Evolutionary conservation across 2,113 vertebrate genomes (phyloP).

Genomic region (Crotalus horridus): DNA sequence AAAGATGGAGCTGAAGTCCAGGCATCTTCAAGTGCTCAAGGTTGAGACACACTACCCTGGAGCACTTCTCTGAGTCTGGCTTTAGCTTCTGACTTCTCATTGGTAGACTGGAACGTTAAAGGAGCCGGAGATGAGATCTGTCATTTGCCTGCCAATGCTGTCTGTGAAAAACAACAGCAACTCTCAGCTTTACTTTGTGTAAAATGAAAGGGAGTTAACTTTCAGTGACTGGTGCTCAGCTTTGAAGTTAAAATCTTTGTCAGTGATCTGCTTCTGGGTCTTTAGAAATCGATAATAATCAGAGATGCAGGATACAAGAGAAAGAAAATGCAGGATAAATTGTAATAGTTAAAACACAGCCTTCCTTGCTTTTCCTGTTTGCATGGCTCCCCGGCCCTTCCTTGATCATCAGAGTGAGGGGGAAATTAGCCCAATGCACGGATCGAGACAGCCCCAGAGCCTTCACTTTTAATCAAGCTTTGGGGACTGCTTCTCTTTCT

Average conservation of each 20-base stretch:
- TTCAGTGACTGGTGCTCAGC: background rate
- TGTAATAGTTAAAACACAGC: background rate
- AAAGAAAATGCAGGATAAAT: background rate
- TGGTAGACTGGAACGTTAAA: background rate
- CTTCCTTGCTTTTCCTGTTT: background rate
- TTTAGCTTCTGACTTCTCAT: background rate
- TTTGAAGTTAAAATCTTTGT: background rate
- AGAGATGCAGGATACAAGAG: too few relatives aligned
- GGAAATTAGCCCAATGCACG: background rate
- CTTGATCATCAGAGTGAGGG: background rate
- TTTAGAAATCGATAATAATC: background rate
- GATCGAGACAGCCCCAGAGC: rapidly evolving
- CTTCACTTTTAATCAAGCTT: background rate
- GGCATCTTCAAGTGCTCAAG: background rate
- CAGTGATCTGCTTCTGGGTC: background rate
- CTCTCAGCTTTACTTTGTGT: background rate
- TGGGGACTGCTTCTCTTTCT: background rate
- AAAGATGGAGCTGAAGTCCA: background rate
- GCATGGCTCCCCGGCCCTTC: background rate
- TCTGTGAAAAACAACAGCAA: background rate
- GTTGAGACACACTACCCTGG: background rate
- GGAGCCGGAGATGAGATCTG: background rate
- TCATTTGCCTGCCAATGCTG: background rate
- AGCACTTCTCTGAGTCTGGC: background rate
- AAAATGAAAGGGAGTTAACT: background rate